These are phyloP conservation scores for Noturus placidus DNA, from an alignment of 2,113 vertebrate species.

Conservation along the genomic window DNA sequence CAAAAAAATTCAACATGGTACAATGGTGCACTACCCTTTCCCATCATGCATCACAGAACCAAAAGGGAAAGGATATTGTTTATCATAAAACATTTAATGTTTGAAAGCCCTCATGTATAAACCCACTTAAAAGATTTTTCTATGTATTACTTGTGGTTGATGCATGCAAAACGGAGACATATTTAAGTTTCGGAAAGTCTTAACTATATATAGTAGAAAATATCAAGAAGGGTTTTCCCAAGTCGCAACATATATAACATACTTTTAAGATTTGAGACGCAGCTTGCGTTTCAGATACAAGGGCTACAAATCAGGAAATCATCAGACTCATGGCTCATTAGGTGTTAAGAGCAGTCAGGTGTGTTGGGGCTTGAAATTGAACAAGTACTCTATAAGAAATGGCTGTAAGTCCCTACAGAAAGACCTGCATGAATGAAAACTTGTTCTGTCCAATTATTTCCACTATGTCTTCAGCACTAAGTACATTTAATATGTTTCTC, in stretches of 20 bases:
- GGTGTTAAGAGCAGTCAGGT: constrained; percentile 38
- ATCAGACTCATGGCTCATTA: constrained; percentile 38
- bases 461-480: constrained; percentile 9
- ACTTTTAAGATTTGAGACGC: neutral
- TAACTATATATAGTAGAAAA: neutral
- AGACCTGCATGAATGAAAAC: neutral
- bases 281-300: constrained; percentile 11
- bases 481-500: neutral
- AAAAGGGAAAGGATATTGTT: neutral
- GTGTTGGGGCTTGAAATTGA: constrained; percentile 50
- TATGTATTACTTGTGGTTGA: neutral
- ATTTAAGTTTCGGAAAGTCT: neutral
- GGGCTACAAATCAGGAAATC: constrained; percentile 45
- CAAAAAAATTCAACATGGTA: neutral
- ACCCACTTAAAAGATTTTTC: neutral
- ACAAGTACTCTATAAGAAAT: constrained; percentile 40
- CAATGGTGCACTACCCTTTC: neutral
- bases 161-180: neutral
- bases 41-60: neutral
- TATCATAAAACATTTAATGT: neutral
- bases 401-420: constrained; percentile 21
- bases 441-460: constrained; percentile 9
- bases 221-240: neutral
- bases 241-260: neutral
- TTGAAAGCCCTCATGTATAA: neutral